Base-by-base conservation (phyloP, 1,140 invertebrate species). In the Drosophila burlai region DNA sequence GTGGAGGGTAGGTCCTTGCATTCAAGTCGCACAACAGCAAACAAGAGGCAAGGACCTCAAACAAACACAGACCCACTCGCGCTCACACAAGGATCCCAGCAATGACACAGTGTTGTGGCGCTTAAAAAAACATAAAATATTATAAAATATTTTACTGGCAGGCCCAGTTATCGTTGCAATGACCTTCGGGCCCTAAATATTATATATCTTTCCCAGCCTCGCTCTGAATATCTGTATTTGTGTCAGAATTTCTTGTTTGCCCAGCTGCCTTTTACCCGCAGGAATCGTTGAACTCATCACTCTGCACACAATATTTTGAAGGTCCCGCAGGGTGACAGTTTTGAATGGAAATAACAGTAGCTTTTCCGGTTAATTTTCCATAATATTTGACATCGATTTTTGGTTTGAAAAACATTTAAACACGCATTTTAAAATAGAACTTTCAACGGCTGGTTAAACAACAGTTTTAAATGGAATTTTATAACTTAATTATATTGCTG, bases 111-210 rank as follows among this genome's bases (percentile, higher is more conserved):
- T 60, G 55, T 66, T 69, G 75, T 58, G 75, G 66, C 68, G 74
- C 73, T 73, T 57, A 64, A 74, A 77, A 81, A 67, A 78, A 61
- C 77, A 83, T 82, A 79, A 73, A 83, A 87, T 80, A 83, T 89
- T 84, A 86, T 89, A 89, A 84, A 89, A 78, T 84, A 87, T 89
- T 89, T 87, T 81, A 68, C 64, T 72, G 80, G 67, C 67, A 79
- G 68, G 62, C 63, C 47, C 55, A 68, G 80, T 80, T 73, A 76
- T 78, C 59, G 78, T 77, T 78, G 74, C 75, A 77, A 78, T 62
- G 75, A 78, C 74, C 74, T 77, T 68, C 74, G 34, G 45, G 63
- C 42, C 46, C 54, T 47, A 43, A 58, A 55, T 63, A 45, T 62
- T 29, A 42, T 68, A 42, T 52, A 36, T 68, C 18, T 72, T 9